Percentiles rank a stretch among this genome's conserved stretches.
These are phyloP conservation scores for Chelonus formosanus DNA, from an alignment of 2,888 invertebrate species.

Conservation along the genomic window DNA sequence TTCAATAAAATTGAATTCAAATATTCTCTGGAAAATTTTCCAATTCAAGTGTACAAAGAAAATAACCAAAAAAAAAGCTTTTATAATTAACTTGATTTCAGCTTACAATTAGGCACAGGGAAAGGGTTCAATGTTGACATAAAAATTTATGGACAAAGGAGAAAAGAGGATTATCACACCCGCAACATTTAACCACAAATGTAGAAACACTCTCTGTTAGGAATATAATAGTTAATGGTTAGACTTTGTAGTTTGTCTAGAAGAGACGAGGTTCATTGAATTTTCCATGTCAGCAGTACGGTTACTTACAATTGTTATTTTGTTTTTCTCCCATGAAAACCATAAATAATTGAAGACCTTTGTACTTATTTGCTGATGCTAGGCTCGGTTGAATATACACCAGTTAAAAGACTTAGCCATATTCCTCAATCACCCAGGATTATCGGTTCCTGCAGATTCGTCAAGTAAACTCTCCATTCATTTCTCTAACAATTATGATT, in stretches of 20 bases:
- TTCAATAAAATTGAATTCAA: too few relatives aligned
- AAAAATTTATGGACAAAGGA: too few relatives aligned
- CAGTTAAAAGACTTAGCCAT: slow-evolving; percentile 38
- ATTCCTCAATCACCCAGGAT: slow-evolving; percentile 36
- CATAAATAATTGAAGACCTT: slow-evolving; percentile 40
- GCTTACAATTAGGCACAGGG: too few relatives aligned
- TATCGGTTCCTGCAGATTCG: slow-evolving; percentile 21
- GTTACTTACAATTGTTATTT: slow-evolving; percentile 43
- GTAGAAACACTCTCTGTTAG: slow-evolving; percentile 15
- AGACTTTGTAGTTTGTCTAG: background rate
- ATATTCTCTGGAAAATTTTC: too few relatives aligned
- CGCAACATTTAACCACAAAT: slow-evolving; percentile 13
- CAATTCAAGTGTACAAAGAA: too few relatives aligned
- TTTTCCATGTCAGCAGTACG: slow-evolving; percentile 29
- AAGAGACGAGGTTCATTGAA: background rate
- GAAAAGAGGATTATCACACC: slow-evolving; percentile 16
- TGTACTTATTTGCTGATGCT: slow-evolving; percentile 12
- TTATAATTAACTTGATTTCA: too few relatives aligned
- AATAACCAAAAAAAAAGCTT: too few relatives aligned
- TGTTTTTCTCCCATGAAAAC: slow-evolving; percentile 31
- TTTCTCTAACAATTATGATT: slow-evolving; percentile 52
- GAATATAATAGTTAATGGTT: background rate
- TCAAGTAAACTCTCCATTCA: slow-evolving; percentile 45
- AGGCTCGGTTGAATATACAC: slow-evolving; percentile 28
- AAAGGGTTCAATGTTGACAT: too few relatives aligned